Evolutionary conservation across 2,797 vertebrate species (phyloP), one percentile per base, ranked within the genome.

Genomic region (Salmo trutta): DNA sequence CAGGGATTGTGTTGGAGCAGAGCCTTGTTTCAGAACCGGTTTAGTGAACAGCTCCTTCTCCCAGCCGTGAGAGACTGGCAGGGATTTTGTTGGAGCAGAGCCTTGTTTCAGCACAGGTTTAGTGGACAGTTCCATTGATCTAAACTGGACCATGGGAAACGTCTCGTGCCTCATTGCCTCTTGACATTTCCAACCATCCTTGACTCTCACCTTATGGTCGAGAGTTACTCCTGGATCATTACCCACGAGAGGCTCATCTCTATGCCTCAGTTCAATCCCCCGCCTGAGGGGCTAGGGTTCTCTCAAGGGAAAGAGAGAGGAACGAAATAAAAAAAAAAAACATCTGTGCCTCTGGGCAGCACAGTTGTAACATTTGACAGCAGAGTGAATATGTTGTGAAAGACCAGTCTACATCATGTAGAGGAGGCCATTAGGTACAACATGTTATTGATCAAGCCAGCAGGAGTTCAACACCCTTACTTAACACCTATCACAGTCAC

Each of bases 61-160:
- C 41, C 12, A 0, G 67, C 67, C 47, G 21, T 14, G 10, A 17
- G 52, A 59, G 19, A 62, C 59, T 24, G 21, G 1, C 15, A 62
- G 59, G 2, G n/a, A 21, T 59, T 59, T 2, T 59, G 6, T 21
- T 59, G 56, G 66, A 56, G 65, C 56, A 71, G 14, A 36, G 54
- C 17, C 33, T 19, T 16, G 31, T 69, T 79, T 79, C 78, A 72
- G 68, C 54, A 72, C 78, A 68, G 33, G 54, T 16, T 16, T 47
- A 19, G 31, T 10, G 74, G 78, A 79, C 78, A 75, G 73, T 67
- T 79, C 78, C 73, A 12, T 17, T 31, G 41, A 6, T 59, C 67
- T 59, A 65, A 10, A 4, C 15, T 15, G 65, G 65, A 33, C 29
- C 65, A 67, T 67, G 65, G 65, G 16, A 67, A 67, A 67, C 15